These are phyloP conservation scores for Polydrusus tereticollis DNA, from an alignment of 2,888 invertebrate species.

Conservation along the genomic window DNA sequence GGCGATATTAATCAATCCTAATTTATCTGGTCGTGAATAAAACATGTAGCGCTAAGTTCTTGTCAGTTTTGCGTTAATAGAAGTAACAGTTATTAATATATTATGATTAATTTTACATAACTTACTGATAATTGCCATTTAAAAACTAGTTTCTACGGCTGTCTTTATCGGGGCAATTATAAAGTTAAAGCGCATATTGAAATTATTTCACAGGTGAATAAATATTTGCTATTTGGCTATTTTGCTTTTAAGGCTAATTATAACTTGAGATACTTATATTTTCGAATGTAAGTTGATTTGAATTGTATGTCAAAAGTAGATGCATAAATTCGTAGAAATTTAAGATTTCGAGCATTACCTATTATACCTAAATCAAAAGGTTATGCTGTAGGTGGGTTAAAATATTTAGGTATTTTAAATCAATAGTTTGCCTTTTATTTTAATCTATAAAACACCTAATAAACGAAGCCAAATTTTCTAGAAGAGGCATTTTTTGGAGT, in stretches of 20 bases:
- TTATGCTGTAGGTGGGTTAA: no score
- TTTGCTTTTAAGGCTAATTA: slow-evolving; percentile 15
- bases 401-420: no score
- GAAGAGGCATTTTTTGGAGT: no score
- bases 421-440: no score
- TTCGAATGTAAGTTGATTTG: no score
- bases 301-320: no score
- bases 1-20: slow-evolving; percentile 53
- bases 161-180: slow-evolving; percentile 44
- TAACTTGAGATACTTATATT: no score
- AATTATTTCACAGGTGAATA: slow-evolving; percentile 31
- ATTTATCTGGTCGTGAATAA: slow-evolving; percentile 55
- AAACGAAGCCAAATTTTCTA: no score
- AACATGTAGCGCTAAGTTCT: slow-evolving; percentile 56
- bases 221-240: slow-evolving; percentile 24
- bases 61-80: slow-evolving; percentile 57
- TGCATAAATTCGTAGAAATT: no score
- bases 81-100: slow-evolving; percentile 56
- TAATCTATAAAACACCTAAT: no score
- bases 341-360: no score
- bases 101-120: slow-evolving; percentile 57
- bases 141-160: slow-evolving; percentile 53
- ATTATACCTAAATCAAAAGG: no score
- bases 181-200: slow-evolving; percentile 26
- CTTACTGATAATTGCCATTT: slow-evolving; percentile 57